These are phyloP conservation scores for Catamblyrhynchus diadema DNA, from an alignment of 2,797 vertebrate genomes.

Conservation along the genomic window DNA sequence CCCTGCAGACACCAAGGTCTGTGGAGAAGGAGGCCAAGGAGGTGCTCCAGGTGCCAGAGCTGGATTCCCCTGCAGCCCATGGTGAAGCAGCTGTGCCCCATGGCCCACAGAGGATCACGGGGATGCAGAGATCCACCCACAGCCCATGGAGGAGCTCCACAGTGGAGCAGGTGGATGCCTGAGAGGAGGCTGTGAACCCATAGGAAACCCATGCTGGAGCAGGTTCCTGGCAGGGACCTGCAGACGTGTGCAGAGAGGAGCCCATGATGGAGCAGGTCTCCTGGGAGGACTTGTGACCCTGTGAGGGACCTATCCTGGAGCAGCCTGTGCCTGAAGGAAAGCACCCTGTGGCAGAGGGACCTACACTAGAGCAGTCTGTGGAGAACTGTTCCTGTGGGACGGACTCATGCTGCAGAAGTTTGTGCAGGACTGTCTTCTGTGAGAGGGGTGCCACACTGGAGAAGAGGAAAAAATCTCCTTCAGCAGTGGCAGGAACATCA, in stretches of 20 bases:
- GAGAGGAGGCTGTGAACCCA: neutral
- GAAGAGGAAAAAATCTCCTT: neutral
- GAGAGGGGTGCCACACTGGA: neutral
- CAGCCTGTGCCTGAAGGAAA: neutral
- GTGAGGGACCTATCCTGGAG: neutral
- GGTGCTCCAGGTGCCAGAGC: neutral
- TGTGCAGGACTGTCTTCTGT: neutral
- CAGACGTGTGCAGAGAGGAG: neutral
- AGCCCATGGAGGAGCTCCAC: neutral
- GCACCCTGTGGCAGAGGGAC: neutral
- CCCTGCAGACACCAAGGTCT: neutral
- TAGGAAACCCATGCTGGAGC: neutral
- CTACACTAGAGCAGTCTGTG: neutral
- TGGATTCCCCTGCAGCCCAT: neutral
- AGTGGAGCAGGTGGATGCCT: neutral
- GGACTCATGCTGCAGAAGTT: neutral
- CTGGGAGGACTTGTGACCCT: too few species aligned
- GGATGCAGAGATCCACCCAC: neutral
- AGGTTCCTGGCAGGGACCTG: neutral
- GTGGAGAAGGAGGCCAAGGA: neutral
- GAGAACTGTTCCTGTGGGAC: neutral
- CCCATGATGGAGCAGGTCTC: neutral
- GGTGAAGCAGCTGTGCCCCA: neutral
- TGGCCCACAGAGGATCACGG: fast-evolving
- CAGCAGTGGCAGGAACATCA: neutral